phyloP scores from a whole-genome alignment of 2,888 invertebrate species.

The Machimus atricapillus region DNA sequence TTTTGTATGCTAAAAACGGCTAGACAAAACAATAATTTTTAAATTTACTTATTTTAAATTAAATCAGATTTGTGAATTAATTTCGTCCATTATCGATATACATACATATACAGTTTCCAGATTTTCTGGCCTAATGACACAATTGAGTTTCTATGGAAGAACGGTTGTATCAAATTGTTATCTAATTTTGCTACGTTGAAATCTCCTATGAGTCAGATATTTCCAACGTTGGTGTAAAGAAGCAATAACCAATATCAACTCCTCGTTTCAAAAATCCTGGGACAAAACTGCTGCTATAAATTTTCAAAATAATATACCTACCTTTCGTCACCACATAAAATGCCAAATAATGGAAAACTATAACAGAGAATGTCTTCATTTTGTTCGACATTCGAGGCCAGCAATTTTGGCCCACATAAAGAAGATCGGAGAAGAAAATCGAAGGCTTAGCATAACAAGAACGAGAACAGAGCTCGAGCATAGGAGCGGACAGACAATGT shows the following conservation, averaged over 20 bases:
- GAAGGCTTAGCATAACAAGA: neutral
- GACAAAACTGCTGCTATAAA: neutral
- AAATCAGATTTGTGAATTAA: too few relatives aligned
- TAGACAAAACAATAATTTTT: too few relatives aligned
- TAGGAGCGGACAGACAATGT: neutral
- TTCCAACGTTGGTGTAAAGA: neutral
- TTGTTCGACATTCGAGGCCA: neutral
- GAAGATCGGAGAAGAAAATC: neutral
- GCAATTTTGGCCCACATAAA: neutral
- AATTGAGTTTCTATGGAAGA: too few relatives aligned
- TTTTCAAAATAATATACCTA: neutral
- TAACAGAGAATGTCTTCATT: conserved; percentile 23
- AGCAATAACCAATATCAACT: neutral
- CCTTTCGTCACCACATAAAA: neutral
- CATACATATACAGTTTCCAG: too few relatives aligned
- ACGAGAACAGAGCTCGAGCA: neutral
- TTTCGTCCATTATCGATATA: too few relatives aligned
- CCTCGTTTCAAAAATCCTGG: neutral
- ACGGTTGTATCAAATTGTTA: too few relatives aligned
- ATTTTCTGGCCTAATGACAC: too few relatives aligned
- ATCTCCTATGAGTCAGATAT: too few relatives aligned
- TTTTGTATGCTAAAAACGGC: too few relatives aligned
- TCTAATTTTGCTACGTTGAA: too few relatives aligned
- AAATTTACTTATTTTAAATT: too few relatives aligned
- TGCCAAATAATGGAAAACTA: neutral